Evolutionary conservation across 1,140 invertebrate species (phyloP).

Genomic region (Chlorops oryzae): DNA sequence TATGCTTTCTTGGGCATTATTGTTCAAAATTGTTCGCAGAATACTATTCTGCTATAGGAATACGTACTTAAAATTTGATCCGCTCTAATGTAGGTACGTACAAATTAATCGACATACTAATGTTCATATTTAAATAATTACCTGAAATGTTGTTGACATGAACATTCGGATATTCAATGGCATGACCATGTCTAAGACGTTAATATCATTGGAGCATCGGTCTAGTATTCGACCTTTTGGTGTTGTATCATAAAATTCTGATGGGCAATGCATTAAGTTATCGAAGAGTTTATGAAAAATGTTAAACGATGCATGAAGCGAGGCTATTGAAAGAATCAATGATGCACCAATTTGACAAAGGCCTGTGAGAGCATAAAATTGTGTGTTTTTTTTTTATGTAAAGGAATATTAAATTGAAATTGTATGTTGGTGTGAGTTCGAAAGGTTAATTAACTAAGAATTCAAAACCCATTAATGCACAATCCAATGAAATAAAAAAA

Average conservation of each 20-base stretch:
- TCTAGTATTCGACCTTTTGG: constrained; percentile 69
- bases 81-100: too few species aligned
- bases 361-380: constrained; percentile 17
- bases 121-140: constrained; percentile 17
- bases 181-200: constrained; percentile 57
- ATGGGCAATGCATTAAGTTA: constrained; percentile 59
- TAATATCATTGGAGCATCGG: constrained; percentile 68
- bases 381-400: background rate
- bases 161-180: constrained; percentile 42
- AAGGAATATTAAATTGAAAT: background rate
- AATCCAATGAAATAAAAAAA: background rate
- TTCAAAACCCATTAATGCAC: too few species aligned
- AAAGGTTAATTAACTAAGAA: too few species aligned
- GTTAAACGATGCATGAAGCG: constrained; percentile 52
- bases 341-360: constrained; percentile 49
- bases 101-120: background rate
- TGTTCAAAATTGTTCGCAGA: too few species aligned
- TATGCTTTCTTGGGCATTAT: too few species aligned
- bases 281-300: constrained; percentile 50
- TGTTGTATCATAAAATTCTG: constrained; percentile 71
- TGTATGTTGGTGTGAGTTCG: too few species aligned
- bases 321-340: constrained; percentile 55
- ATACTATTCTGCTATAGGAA: too few species aligned
- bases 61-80: too few species aligned
- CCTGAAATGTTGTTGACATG: constrained; percentile 36